Conservation (phyloP, 2,113 vertebrate species). For the Gymnarchus niloticus region DNA sequence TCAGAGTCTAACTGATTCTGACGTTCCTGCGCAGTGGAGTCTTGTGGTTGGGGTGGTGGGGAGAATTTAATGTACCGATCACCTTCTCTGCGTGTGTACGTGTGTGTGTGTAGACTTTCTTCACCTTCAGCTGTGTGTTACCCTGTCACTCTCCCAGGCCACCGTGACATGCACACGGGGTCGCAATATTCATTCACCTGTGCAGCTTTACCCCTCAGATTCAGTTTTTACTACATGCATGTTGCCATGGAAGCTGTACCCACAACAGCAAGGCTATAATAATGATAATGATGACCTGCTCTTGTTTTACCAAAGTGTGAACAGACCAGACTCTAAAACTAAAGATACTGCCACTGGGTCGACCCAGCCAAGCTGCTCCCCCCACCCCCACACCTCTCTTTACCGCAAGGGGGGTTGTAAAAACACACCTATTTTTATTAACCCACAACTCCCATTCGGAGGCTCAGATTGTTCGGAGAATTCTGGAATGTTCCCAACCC, state of each 20-base stretch:
- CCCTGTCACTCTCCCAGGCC: constrained; percentile 21
- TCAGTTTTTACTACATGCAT: not conserved
- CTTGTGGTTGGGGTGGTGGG: no score
- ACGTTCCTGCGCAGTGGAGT: constrained; percentile 40
- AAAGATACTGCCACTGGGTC: not conserved
- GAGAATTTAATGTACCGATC: no score
- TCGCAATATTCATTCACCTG: constrained; percentile 40
- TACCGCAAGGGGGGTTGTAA: not conserved
- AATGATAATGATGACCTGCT: not conserved
- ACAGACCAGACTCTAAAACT: not conserved
- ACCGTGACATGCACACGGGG: constrained; percentile 22
- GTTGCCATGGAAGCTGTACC: not conserved
- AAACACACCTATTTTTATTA: not conserved
- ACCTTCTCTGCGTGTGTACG: constrained; percentile 12
- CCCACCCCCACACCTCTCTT: not conserved
- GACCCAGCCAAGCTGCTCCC: not conserved
- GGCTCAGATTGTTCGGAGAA: not conserved
- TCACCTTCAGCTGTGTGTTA: not conserved
- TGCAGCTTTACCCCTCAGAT: constrained; percentile 48
- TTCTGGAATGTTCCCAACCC: not conserved
- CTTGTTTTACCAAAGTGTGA: not conserved
- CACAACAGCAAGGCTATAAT: not conserved
- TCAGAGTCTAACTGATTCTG: constrained; percentile 26
- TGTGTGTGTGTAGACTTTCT: constrained; percentile 11
- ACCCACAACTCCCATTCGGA: not conserved